These are phyloP conservation scores for Labroides dimidiatus DNA, from an alignment of 2,797 vertebrate genomes.

Conservation along the genomic window DNA sequence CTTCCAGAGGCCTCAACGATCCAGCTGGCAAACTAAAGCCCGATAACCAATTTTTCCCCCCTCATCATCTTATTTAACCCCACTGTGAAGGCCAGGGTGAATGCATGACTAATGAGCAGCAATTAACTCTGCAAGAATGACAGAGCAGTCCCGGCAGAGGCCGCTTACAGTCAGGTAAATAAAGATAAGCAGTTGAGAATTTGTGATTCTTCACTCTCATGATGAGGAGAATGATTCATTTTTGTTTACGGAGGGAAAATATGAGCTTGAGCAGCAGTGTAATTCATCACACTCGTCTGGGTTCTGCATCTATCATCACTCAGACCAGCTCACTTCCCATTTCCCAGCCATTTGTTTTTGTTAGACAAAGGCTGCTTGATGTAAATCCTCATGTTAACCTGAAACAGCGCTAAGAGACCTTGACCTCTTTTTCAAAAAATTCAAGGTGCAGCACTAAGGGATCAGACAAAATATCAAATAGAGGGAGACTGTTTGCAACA, in stretches of 20 bases:
- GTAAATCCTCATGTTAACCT: slow-evolving; percentile 45
- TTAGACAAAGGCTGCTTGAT: slow-evolving; percentile 58
- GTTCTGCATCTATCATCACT: slow-evolving; percentile 59
- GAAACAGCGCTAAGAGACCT: slow-evolving; percentile 35
- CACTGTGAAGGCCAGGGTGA: slow-evolving; percentile 13
- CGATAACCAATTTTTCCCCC: slow-evolving; percentile 30
- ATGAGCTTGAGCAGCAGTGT: slow-evolving; percentile 37
- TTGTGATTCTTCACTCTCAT: slow-evolving; percentile 40
- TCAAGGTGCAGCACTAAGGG: slow-evolving; percentile 24
- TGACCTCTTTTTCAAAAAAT: slow-evolving; percentile 6
- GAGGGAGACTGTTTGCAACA: slow-evolving; percentile 34
- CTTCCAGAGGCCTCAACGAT: slow-evolving; percentile 65
- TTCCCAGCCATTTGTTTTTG: slow-evolving; percentile 58
- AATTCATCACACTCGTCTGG: slow-evolving; percentile 55
- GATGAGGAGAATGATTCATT: slow-evolving; percentile 47
- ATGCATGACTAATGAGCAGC: slow-evolving; percentile 38
- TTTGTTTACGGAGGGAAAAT: slow-evolving; percentile 64
- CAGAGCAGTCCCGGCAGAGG: slow-evolving; percentile 19
- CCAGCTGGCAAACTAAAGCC: slow-evolving; percentile 63
- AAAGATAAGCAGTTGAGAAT: slow-evolving; percentile 53
- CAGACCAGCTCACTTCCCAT: slow-evolving; percentile 63
- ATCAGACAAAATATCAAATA: slow-evolving; percentile 21
- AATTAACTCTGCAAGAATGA: slow-evolving; percentile 33
- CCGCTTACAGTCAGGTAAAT: slow-evolving; percentile 51
- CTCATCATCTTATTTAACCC: slow-evolving; percentile 43